Evolutionary conservation across 1,140 invertebrate species (phyloP), one percentile per base, ranked within the genome.

Genomic region (Stratiolaelaps scimitus): DNA sequence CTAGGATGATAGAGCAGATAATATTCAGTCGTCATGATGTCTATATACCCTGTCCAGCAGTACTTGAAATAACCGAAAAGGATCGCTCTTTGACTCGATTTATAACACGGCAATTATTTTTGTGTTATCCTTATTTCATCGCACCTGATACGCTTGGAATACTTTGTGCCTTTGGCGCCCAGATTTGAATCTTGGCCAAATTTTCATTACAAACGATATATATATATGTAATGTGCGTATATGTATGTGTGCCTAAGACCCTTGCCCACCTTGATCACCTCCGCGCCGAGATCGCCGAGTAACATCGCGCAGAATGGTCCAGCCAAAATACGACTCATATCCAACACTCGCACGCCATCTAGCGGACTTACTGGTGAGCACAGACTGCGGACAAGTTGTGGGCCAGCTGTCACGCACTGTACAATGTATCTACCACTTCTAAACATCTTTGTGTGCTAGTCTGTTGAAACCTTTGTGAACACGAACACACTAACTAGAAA

Each of bases 271-370:
- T 98, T 98, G 34, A 95, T 85, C 1, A 98, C 80, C 74, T 95
- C 90, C 1, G 93, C 93, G 5, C 93, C 94, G 43, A 95, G 77
- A 76, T 98, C 93, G 1, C 87, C 87, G 6, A 98, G 76, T 23
- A 93, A 82, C 91, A 95, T 93, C 0, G 91, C 88, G 73, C 91
- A 94, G 75, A 84, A 88, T 0, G 88, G 89, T 1, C 88, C 89
- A 64, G 86, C 85, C 4, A 87, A 81, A 43, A 97, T 86, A 70
- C 90, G 76, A 1, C 87, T 87, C 56, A 92, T 74, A 77, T 94
- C 90, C 67, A 93, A 74, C 19, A 93, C 80, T 70, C 83, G 80
- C 47, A 91, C 78, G 66, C 85, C 86, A 66, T 74, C 72, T 43
- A 83, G 74, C 67, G 78, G 82, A 20, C 71, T 60, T 34, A 60